Base-by-base conservation (phyloP, 92 coral and sea anemone genomes). In the Ricordea florida region DNA sequence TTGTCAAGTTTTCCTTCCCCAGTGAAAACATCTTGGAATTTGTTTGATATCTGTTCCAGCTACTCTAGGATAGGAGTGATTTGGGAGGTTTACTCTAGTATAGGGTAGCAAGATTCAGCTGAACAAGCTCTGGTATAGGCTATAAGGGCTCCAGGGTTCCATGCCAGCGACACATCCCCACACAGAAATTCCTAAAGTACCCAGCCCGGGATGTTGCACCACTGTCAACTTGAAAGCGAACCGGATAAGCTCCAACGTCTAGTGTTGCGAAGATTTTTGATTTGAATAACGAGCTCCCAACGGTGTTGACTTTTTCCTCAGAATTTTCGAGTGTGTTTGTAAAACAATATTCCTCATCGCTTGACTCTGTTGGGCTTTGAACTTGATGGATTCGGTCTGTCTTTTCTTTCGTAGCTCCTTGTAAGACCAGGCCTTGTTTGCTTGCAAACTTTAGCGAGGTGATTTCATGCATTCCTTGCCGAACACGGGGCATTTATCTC, bases 211-310 rank as follows among this genome's bases (percentile, higher is more conserved):
- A 72, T 27, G 79, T 72, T 56, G 68, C 79, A 3, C 79, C 79
- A n/a, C 79, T 72, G 66, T 72, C 79, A 22, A 72, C 63, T 41
- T 72, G 79, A 72, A 69, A 72, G 34, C 79, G 79, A 55, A 72
- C 46, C 33, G 62, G 45, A 3, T 72, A 44, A 36, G 30, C 62
- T 35, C 47, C 66, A 20, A 72, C 49, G 52, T 20, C 26, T 43
- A 72, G 52, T 15, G 56, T 72, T 16, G 53, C 67, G 45, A 72
- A 53, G 38, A 72, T 72, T 52, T 72, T 56, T 55, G 59, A 36
- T 55, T 72, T 72, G 46, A 33, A 4, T 23, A 36, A 56, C 29
- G 4, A 34, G 49, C 40, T 14, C 43, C 27, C 57, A 21, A 50
- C 57, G 9, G 23, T 50, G 57, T 52, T 49, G 28, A 20, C 63